phyloP scores from a whole-genome alignment of 2,797 vertebrate genomes.

The Neomorphus geoffroyi region DNA sequence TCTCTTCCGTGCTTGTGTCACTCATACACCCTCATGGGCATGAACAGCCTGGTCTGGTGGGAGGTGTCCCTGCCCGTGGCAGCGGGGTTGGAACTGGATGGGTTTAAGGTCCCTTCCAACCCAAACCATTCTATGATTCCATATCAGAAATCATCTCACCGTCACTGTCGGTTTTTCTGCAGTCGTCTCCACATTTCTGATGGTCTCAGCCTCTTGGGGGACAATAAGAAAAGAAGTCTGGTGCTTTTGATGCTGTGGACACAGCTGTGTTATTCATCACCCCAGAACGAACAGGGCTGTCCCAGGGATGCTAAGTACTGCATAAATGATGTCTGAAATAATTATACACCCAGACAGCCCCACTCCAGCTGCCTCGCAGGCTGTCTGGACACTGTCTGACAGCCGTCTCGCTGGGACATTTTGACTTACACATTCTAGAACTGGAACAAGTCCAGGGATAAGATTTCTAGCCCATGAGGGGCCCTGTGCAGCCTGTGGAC shows the following conservation, averaged over 20 bases:
- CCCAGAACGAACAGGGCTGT: background rate
- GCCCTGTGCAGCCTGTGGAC: background rate
- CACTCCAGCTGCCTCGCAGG: background rate
- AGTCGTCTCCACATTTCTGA: background rate
- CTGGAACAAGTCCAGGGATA: background rate
- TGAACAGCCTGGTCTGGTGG: too few species aligned
- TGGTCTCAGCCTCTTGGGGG: background rate
- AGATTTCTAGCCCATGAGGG: background rate
- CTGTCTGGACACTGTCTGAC: background rate
- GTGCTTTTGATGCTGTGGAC: background rate
- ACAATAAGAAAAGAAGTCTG: background rate
- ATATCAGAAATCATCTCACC: background rate
- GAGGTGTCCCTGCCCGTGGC: too few species aligned
- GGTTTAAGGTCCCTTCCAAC: too few species aligned
- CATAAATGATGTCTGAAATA: background rate
- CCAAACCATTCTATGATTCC: too few species aligned
- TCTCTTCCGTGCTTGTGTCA: background rate
- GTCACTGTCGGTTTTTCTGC: background rate
- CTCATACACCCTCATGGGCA: background rate
- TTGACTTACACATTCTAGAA: background rate
- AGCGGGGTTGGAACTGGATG: too few species aligned
- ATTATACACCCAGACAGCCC: accelerated
- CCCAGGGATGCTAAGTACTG: background rate
- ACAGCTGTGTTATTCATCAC: too few species aligned
- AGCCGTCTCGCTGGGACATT: background rate